These are phyloP conservation scores for Ariopsis seemanni DNA, from an alignment of 2,113 vertebrate genomes.

Conservation along the genomic window DNA sequence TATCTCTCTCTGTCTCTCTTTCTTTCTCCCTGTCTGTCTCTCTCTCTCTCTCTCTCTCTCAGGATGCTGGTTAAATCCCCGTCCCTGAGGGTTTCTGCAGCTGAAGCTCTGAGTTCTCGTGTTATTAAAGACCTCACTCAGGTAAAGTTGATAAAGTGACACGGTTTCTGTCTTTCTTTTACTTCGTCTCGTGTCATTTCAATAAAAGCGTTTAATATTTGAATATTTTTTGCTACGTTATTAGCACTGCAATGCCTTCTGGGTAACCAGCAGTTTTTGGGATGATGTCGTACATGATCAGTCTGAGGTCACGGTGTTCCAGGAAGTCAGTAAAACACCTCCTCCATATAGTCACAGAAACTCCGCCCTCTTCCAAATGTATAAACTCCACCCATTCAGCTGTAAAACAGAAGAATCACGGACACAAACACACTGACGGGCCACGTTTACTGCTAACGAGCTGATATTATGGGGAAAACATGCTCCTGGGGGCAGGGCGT, in stretches of 20 bases:
- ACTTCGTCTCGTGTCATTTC: not conserved
- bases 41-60: not conserved
- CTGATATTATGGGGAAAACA: not conserved
- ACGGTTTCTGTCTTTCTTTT: constrained; percentile 1
- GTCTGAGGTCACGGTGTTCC: too few species aligned
- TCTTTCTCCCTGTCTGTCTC: not conserved
- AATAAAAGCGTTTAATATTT: not conserved
- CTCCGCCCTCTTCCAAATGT: too few species aligned
- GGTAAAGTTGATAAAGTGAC: constrained; percentile 21
- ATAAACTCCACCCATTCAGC: too few species aligned
- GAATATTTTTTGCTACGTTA: not conserved
- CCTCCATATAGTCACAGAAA: too few species aligned
- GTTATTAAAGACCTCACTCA: constrained; percentile 65
- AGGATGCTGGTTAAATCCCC: constrained; percentile 79
- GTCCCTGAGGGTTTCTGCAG: constrained; percentile 73
- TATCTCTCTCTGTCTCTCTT: not conserved
- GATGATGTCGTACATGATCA: not conserved
- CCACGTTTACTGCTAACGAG: not conserved
- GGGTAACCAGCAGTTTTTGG: not conserved
- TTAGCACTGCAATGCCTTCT: not conserved
- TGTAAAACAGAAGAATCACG: too few species aligned
- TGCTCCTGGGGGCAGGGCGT: not conserved
- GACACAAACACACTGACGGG: too few species aligned
- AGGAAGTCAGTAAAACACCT: too few species aligned
- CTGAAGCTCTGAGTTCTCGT: constrained; percentile 72